Conservation (phyloP, 2,797 vertebrate species). For the Propithecus deckenii region DNA sequence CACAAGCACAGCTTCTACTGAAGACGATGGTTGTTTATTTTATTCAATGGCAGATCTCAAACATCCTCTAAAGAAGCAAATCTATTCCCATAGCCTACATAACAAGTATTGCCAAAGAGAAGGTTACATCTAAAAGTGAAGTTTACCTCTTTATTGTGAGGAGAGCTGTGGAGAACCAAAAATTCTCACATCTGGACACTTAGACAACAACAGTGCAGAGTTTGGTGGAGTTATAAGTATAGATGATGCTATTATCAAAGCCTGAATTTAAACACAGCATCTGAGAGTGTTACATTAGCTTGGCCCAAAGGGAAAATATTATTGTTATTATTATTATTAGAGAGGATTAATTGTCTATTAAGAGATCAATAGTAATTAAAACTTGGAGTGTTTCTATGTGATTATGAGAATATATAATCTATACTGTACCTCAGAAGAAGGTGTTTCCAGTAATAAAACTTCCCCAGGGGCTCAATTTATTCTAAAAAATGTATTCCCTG, state of each 20-base stretch:
- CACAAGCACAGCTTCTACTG: neutral
- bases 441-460: neutral
- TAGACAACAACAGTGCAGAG: neutral
- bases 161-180: neutral
- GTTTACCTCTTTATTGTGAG: neutral
- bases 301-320: neutral
- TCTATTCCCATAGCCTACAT: neutral
- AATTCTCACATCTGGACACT: neutral
- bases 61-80: neutral
- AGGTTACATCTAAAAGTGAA: neutral
- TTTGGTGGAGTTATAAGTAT: neutral
- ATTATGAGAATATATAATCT: neutral
- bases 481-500: neutral
- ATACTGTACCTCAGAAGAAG: neutral
- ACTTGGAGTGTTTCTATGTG: neutral
- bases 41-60: neutral
- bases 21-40: neutral
- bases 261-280: neutral
- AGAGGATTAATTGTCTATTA: neutral
- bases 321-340: neutral
- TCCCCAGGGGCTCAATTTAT: neutral
- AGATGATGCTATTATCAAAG: neutral
- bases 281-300: neutral
- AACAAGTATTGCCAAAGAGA: neutral
- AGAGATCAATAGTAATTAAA: neutral